Base-by-base conservation (phyloP, 2,888 invertebrate genomes). In the Campopleginae sp. region DNA sequence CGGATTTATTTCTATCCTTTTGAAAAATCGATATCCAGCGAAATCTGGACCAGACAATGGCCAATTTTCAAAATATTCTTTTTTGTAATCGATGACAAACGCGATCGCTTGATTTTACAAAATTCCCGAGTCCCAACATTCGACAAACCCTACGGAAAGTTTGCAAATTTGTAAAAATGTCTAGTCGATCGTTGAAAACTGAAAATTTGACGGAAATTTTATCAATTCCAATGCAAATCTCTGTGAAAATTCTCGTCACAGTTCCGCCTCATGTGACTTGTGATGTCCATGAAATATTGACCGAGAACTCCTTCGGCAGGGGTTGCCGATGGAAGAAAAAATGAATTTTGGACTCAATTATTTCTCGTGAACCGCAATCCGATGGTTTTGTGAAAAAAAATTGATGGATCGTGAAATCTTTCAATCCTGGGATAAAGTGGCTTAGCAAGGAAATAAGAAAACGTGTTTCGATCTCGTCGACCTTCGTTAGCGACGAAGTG, bases 401-500 rank as follows among this genome's bases (percentile, higher is more conserved):
- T 10, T 27, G 10, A 51, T 27, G 27, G 14, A 58, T 27, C 14
- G 12, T 4, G 14, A 14, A 58, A 58, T 14, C 27, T 58, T 4
- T 12, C 27, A 27, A 58, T 58, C 58, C 6, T 27, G 14, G 27
- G 4, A 27, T 54, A 27, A 4, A 27, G 58, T 14, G 58, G 14
- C 4, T 58, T 27, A 58, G 14, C 48, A 33, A 70, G 31, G 51
- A 70, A 51, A 33, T 70, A 17, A 12, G 8, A 70, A 51, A 70
- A 70, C 70, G 70, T 70, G 48, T 27, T 5, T 70, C 23, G 23
- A 10, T 27, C n/a, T 31, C n/a, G 12, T 48, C 2, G 1, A 6
- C n/a, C 31, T 48, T 31, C 1, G 14, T 31, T 14, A 12, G 4
- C 27, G n/a, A 23, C 70, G 70, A 31, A 33, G 51, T 12, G 10